A percentile compares a stretch with the other conserved stretches of the same genome.
Conservation (phyloP, 2,797 vertebrate genomes). For the Anguilla megastoma region DNA sequence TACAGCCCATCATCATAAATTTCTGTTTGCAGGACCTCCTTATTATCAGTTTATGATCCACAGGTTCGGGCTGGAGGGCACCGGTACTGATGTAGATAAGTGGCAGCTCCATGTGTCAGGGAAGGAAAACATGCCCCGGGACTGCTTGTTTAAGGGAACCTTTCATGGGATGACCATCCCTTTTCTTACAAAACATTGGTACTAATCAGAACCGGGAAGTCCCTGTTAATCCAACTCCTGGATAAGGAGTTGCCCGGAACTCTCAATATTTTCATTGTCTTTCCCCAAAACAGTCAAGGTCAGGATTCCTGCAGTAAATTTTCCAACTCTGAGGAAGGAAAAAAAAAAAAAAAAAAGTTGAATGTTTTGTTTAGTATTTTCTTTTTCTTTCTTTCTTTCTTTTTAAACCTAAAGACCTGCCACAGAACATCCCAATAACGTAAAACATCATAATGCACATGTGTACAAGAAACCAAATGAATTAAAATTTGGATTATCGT, state of each 20-base stretch:
- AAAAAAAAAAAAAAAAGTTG: neutral
- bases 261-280: constrained; percentile 60
- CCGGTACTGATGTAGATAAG: constrained; percentile 53
- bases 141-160: constrained; percentile 57
- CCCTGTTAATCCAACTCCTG: constrained; percentile 60
- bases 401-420: neutral
- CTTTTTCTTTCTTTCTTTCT: neutral
- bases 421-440: neutral
- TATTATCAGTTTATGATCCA: constrained; percentile 40
- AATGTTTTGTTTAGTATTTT: neutral
- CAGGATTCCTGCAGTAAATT: neutral
- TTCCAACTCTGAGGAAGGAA: neutral
- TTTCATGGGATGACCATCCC: constrained; percentile 55
- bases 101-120: constrained; percentile 66
- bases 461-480: neutral
- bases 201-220: constrained; percentile 66
- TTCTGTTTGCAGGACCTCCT: constrained; percentile 47
- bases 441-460: neutral
- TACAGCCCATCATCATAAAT: constrained; percentile 48
- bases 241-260: constrained; percentile 61
- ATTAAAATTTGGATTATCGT: neutral
- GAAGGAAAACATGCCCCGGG: constrained; percentile 66
- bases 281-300: neutral
- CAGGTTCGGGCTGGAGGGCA: constrained; percentile 34
- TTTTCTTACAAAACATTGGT: constrained; percentile 62